Percentiles rank a stretch among this genome's conserved stretches.
phyloP scores from a whole-genome alignment of 2,113 vertebrate genomes.

The Lepisosteus osseus region DNA sequence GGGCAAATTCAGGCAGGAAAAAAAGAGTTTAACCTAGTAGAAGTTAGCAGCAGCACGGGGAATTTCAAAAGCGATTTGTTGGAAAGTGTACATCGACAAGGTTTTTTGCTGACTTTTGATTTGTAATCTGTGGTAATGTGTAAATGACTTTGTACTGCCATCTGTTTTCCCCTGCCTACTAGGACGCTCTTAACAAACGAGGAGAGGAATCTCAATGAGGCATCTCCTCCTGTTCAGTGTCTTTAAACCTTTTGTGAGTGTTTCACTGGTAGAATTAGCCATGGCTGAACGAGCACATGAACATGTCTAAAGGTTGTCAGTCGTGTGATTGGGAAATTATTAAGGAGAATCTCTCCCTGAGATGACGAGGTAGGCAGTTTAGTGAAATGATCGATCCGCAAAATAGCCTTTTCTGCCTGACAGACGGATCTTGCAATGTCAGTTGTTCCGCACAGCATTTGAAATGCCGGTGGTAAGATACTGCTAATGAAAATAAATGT shows the following conservation, averaged over 20 bases:
- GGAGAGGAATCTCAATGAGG: background rate
- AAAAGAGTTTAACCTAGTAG: constrained; percentile 51
- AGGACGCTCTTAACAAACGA: constrained; percentile 22
- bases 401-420: too few relatives aligned
- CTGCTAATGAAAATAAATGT: too few relatives aligned
- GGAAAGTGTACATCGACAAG: constrained; percentile 42
- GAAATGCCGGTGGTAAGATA: too few relatives aligned
- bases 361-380: too few relatives aligned
- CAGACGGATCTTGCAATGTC: too few relatives aligned
- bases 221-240: too few relatives aligned
- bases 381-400: too few relatives aligned
- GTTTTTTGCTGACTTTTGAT: constrained; percentile 38
- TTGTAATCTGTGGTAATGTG: constrained; percentile 44
- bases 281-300: constrained; percentile 5
- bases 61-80: constrained; percentile 43
- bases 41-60: constrained; percentile 34
- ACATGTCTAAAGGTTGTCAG: too few relatives aligned
- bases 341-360: too few relatives aligned
- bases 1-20: constrained; percentile 37
- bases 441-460: too few relatives aligned
- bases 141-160: constrained; percentile 51
- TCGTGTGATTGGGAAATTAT: too few relatives aligned
- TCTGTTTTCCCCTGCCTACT: constrained; percentile 42
- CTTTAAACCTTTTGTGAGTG: constrained; percentile 1
- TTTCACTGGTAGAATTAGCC: constrained; percentile 10